Conservation (phyloP, 2,888 invertebrate species). For the Lasius fuliginosus region DNA sequence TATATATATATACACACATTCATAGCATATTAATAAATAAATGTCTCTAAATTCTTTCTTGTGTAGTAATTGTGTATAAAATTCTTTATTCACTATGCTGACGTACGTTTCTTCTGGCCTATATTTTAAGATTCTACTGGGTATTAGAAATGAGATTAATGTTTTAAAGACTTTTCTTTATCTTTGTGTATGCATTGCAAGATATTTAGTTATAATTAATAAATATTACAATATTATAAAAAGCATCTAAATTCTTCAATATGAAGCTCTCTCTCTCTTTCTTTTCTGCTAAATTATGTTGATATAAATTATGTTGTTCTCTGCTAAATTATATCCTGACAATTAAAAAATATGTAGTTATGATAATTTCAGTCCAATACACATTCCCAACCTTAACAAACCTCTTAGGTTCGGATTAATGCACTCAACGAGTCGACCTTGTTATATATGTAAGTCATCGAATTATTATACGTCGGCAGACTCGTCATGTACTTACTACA, state of each 20-base stretch:
- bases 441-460: conserved; percentile 76
- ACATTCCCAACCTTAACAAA: conserved; percentile 81
- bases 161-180: conserved; percentile 61
- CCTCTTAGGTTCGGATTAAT: conserved; percentile 73
- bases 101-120: conserved; percentile 49
- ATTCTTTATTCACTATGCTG: conserved; percentile 64
- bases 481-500: conserved; percentile 80
- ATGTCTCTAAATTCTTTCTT: conserved; percentile 71
- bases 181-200: conserved; percentile 68
- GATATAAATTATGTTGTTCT: conserved; percentile 69
- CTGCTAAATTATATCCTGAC: conserved; percentile 71
- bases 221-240: conserved; percentile 77
- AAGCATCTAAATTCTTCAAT: conserved; percentile 78
- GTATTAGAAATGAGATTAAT: conserved; percentile 64
- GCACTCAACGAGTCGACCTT: conserved; percentile 72
- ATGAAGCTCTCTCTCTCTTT: conserved; percentile 72
- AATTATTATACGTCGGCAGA: conserved; percentile 72
- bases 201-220: conserved; percentile 74
- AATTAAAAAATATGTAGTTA: conserved; percentile 75
- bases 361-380: conserved; percentile 82
- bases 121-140: conserved; percentile 62
- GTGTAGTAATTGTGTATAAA: conserved; percentile 70
- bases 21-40: conserved; percentile 76
- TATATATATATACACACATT: conserved; percentile 34
- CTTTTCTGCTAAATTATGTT: conserved; percentile 68